Percentiles rank a stretch among this genome's conserved stretches.
phyloP scores from a whole-genome alignment of 1,140 invertebrate genomes.

The Bombus impatiens region DNA sequence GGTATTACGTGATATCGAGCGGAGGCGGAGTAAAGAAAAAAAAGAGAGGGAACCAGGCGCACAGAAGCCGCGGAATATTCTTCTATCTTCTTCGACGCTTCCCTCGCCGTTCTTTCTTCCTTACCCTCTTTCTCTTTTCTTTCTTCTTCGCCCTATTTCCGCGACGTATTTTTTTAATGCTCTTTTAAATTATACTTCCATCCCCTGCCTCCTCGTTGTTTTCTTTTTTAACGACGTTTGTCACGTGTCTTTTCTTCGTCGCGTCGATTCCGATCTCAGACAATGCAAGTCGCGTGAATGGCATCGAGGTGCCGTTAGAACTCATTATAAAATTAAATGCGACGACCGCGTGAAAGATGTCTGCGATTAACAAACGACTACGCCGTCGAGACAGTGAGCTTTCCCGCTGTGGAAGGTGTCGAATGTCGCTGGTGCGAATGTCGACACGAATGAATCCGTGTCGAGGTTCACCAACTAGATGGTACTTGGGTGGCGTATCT shows the following conservation, averaged over 20 bases:
- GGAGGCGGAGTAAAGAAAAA: not conserved
- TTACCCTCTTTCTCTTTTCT: no score
- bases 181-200: not conserved
- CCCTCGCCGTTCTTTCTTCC: not conserved
- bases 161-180: slow-evolving; percentile 4
- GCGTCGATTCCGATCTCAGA: slow-evolving; percentile 29
- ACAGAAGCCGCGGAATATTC: not conserved
- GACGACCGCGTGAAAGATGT: slow-evolving; percentile 55
- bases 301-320: slow-evolving; percentile 50
- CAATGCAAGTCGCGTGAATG: slow-evolving; percentile 43
- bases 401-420: not conserved
- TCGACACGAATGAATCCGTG: slow-evolving; percentile 44
- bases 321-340: slow-evolving; percentile 66
- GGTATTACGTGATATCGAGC: slow-evolving; percentile 26
- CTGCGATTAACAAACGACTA: slow-evolving; percentile 58
- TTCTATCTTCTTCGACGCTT: not conserved
- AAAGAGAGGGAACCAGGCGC: no score
- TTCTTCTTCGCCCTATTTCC: not conserved
- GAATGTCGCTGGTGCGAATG: not conserved
- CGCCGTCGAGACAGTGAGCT: slow-evolving; percentile 22
- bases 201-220: not conserved
- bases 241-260: not conserved
- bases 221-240: not conserved
- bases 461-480: not conserved
- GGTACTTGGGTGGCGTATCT: not conserved